phyloP scores from a whole-genome alignment of 1,140 invertebrate species.

The Aphaenogaster floridana region DNA sequence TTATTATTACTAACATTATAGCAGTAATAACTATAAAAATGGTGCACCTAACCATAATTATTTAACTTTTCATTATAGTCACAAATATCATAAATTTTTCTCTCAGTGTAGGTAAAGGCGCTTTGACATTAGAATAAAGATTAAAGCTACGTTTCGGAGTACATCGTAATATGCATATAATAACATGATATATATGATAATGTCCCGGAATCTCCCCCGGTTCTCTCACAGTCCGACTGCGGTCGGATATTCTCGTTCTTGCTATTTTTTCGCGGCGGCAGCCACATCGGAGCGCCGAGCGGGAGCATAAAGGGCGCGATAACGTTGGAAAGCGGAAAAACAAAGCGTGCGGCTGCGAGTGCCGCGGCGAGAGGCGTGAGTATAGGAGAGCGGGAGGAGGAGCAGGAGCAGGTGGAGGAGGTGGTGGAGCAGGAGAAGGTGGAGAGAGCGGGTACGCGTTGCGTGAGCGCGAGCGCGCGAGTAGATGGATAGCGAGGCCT shows the following conservation, averaged over 20 bases:
- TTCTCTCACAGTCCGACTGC: background rate
- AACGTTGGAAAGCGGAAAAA: slow-evolving; percentile 65
- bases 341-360: slow-evolving; percentile 53
- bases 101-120: background rate
- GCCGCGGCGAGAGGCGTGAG: slow-evolving; percentile 44
- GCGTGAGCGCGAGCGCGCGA: slow-evolving; percentile 60
- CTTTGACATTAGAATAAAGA: background rate
- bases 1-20: too few relatives aligned
- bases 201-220: background rate
- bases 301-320: slow-evolving; percentile 47
- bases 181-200: background rate
- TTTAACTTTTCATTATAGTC: too few relatives aligned
- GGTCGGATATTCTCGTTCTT: slow-evolving; percentile 33
- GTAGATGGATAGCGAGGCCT: slow-evolving; percentile 75
- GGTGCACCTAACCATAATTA: too few relatives aligned
- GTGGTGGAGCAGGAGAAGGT: background rate
- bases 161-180: background rate
- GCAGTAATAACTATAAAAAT: too few relatives aligned
- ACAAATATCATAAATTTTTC: too few relatives aligned
- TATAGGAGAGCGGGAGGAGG: background rate
- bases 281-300: slow-evolving; percentile 20
- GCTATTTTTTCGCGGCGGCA: slow-evolving; percentile 48
- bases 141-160: background rate
- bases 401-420: background rate
- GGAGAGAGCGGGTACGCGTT: slow-evolving; percentile 41